Evolutionary conservation across 1,140 invertebrate genomes (phyloP), one percentile per base, ranked within the genome.

Genomic region (Macrostomum lignano): DNA sequence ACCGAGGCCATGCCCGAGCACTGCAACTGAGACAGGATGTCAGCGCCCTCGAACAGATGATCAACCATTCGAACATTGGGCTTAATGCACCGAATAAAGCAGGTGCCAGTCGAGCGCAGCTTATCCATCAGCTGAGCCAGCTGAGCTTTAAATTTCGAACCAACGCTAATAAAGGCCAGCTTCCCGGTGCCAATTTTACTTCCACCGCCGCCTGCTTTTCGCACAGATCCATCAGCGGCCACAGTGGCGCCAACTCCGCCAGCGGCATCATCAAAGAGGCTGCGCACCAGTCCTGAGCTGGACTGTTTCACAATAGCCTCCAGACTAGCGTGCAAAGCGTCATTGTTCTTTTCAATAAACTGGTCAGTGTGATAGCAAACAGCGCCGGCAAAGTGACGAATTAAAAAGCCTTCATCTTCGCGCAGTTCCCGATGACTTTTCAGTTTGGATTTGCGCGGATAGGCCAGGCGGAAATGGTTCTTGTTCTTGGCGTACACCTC

Each of bases 261-360:
- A n/a, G n/a, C n/a, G n/a, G n/a, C n/a, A n/a, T n/a, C n/a, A n/a
- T n/a, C n/a, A n/a, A n/a, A n/a, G n/a, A n/a, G n/a, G n/a, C n/a
- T n/a, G 49, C 74, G 70, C 9, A 88, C 62, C 22, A 88, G 65
- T 21, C 62, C 53, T 52, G 74, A 79, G 38, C 66, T 68, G 36
- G 74, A 74, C 47, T 86, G 78, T 47, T n/a, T n/a, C n/a, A n/a
- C n/a, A n/a, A n/a, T n/a, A 39, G 71, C 73, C 60, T 86, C 77
- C 1, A 94, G 58, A 0, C 81, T 91, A 0, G 74, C 75, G 52
- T 94, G 86, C 2, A 94, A 56, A 0, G 81, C 79, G 58, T 94
- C 86, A 52, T 91, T 93, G 59, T 94, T 94, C 58, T 94, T 94
- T 46, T 91, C 82, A 43, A 93, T 74, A 52, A 93, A 93, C 40